Percentiles rank a stretch among this genome's conserved stretches.
phyloP scores from a whole-genome alignment of 64 coral and sea anemone species.

The Astreopora myriophthalma region DNA sequence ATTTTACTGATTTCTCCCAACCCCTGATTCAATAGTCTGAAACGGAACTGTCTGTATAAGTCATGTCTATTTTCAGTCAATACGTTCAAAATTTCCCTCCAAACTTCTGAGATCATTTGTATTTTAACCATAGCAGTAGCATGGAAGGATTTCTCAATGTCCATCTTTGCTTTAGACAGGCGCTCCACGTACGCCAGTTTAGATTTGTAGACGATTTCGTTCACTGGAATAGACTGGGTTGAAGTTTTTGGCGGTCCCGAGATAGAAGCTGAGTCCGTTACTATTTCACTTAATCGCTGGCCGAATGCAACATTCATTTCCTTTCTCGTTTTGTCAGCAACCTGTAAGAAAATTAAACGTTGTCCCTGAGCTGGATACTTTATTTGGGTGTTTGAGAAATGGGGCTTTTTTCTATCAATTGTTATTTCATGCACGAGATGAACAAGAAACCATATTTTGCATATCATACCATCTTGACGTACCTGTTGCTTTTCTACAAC shows the following conservation, averaged over 20 bases:
- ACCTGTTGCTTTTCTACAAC: slow-evolving; percentile 9
- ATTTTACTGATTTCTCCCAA: not conserved
- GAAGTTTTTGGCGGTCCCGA: not conserved
- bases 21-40: no score
- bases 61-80: not conserved
- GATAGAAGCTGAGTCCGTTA: not conserved
- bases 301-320: not conserved
- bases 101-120: not conserved
- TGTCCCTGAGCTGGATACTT: not conserved
- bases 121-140: not conserved
- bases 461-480: not conserved
- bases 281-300: not conserved
- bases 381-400: not conserved
- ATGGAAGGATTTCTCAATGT: not conserved
- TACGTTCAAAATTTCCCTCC: not conserved
- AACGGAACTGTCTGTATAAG: no score
- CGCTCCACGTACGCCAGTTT: not conserved
- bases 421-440: not conserved
- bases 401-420: not conserved
- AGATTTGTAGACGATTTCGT: not conserved
- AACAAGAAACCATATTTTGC: not conserved
- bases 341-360: not conserved
- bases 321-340: not conserved
- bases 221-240: not conserved
- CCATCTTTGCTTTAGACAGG: not conserved